Percentiles rank a stretch among this genome's conserved stretches.
These are phyloP conservation scores for Diadromus collaris DNA, from an alignment of 2,888 invertebrate species.

Conservation along the genomic window DNA sequence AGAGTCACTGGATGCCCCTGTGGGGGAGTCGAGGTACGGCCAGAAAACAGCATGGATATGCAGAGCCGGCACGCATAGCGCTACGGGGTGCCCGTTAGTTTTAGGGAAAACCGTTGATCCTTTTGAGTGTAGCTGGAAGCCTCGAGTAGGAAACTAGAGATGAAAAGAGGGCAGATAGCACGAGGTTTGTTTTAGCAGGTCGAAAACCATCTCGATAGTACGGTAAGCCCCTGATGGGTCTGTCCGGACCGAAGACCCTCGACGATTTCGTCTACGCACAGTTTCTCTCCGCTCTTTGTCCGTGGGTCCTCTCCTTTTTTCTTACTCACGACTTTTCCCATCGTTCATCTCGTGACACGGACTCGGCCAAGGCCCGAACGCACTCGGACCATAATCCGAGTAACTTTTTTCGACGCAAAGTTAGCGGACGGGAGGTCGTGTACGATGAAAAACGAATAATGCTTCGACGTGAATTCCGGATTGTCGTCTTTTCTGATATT, in stretches of 20 bases:
- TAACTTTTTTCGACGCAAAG: not conserved
- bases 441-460: too few species aligned
- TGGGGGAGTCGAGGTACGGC: conserved; percentile 10
- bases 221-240: not conserved
- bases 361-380: not conserved
- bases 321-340: conserved; percentile 13
- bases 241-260: conserved; percentile 59
- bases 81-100: conserved; percentile 56
- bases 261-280: conserved; percentile 47
- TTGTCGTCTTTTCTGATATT: not conserved
- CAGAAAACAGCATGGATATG: not conserved
- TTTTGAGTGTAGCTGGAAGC: not conserved
- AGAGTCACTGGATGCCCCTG: conserved; percentile 9
- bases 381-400: not conserved
- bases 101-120: conserved; percentile 24
- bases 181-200: conserved; percentile 73
- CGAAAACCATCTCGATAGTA: conserved; percentile 65
- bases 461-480: too few species aligned
- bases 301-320: conserved; percentile 27
- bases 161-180: conserved; percentile 65
- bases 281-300: conserved; percentile 48
- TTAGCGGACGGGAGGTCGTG: too few species aligned
- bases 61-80: not conserved
- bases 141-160: conserved; percentile 14
- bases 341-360: not conserved